phyloP scores from a whole-genome alignment of 1,140 invertebrate species.

The Pissodes strobi region DNA sequence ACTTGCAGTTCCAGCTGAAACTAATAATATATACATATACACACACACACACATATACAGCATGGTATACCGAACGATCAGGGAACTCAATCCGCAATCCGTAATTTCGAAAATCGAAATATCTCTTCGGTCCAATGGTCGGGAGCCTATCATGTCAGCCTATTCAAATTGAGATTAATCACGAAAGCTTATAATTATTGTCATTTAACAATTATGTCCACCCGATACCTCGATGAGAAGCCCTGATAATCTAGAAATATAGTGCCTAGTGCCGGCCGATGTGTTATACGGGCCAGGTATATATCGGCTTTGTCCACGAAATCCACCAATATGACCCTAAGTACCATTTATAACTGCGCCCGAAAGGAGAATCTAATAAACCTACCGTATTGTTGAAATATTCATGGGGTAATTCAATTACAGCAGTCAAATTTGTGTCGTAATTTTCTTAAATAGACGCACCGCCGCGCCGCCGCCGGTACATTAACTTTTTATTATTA shows the following conservation, averaged over 20 bases:
- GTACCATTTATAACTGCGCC: neutral
- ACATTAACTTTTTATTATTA: too few relatives aligned
- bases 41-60: too few relatives aligned
- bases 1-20: too few relatives aligned
- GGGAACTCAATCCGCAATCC: slow-evolving; percentile 1
- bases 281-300: neutral
- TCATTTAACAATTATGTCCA: slow-evolving; percentile 18
- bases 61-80: slow-evolving; percentile 3
- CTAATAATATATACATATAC: too few relatives aligned
- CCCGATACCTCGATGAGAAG: slow-evolving; percentile 10
- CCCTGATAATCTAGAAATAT: slow-evolving; percentile 14
- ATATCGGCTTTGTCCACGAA: neutral
- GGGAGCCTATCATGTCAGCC: slow-evolving; percentile 2
- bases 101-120: slow-evolving; percentile 10
- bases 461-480: too few relatives aligned
- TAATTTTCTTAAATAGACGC: too few relatives aligned
- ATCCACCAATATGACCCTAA: neutral
- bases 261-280: neutral
- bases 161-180: slow-evolving; percentile 10
- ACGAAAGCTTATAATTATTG: slow-evolving; percentile 17
- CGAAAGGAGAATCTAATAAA: neutral
- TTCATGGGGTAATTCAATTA: slow-evolving; percentile 1
- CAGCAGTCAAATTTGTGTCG: neutral
- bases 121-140: slow-evolving; percentile 9
- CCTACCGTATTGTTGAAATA: slow-evolving; percentile 10